phyloP scores from a whole-genome alignment of 2,888 invertebrate species.

The Chrysomela aeneicollis region DNA sequence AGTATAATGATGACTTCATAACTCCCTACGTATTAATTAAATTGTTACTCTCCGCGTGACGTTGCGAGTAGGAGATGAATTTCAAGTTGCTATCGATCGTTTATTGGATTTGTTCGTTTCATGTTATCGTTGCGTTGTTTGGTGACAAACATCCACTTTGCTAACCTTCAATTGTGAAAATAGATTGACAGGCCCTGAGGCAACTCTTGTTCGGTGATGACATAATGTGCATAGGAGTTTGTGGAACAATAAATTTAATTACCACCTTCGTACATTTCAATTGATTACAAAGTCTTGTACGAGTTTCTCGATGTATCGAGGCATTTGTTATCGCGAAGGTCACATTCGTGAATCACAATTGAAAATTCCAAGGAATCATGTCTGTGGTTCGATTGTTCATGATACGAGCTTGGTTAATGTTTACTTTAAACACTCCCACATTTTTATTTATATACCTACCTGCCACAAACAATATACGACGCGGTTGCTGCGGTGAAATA shows the following conservation, averaged over 20 bases:
- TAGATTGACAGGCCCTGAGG: neutral
- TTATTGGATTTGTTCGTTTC: too few relatives aligned
- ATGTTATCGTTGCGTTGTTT: neutral
- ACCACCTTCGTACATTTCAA: slow-evolving; percentile 4
- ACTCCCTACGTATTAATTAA: too few relatives aligned
- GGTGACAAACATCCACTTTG: neutral
- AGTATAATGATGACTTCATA: too few relatives aligned
- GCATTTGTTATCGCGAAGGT: slow-evolving; percentile 2
- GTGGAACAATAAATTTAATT: slow-evolving; percentile 1
- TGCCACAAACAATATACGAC: neutral
- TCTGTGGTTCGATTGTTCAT: slow-evolving; percentile 5
- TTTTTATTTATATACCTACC: neutral
- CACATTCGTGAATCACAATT: slow-evolving; percentile 3
- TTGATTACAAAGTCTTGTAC: slow-evolving; percentile 5
- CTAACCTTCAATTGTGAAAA: neutral
- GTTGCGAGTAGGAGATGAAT: too few relatives aligned
- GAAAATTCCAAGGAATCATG: slow-evolving; percentile 5
- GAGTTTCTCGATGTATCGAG: neutral
- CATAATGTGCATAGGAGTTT: slow-evolving; percentile 2
- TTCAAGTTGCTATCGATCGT: too few relatives aligned
- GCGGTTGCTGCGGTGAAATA: neutral
- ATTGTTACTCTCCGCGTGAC: too few relatives aligned
- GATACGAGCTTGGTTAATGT: slow-evolving; percentile 5
- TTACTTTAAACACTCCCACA: slow-evolving; percentile 3
- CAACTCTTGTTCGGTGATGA: neutral